Percentiles rank a stretch among this genome's conserved stretches.
Conservation (phyloP, 2,797 vertebrate genomes). For the Varecia variegata region DNA sequence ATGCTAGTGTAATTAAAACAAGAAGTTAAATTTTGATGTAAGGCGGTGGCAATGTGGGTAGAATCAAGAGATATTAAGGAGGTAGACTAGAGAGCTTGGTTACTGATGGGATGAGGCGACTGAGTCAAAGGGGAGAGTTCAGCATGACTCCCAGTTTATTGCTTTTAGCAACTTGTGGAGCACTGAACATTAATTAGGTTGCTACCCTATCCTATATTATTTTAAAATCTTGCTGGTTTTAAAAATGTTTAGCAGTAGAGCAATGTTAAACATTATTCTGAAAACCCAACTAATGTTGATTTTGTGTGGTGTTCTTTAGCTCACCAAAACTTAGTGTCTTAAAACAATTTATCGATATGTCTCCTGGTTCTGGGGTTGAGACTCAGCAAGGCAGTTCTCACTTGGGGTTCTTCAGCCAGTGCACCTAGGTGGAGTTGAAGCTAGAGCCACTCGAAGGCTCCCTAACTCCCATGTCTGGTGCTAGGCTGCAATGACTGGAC, state of each 20-base stretch:
- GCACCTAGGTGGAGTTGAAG: not conserved
- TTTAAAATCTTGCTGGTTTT: conserved; percentile 10
- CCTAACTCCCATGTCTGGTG: not conserved
- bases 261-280: not conserved
- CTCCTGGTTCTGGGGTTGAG: not conserved
- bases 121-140: not conserved
- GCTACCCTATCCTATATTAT: not conserved
- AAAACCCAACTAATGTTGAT: not conserved
- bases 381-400: not conserved
- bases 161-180: conserved; percentile 9
- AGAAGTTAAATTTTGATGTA: not conserved
- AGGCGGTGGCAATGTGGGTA: not conserved
- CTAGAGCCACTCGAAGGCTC: not conserved
- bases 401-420: not conserved
- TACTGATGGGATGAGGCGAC: not conserved
- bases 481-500: not conserved
- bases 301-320: conserved; percentile 9
- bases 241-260: not conserved
- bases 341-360: not conserved
- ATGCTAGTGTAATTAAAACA: not conserved
- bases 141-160: not conserved
- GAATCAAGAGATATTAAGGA: not conserved
- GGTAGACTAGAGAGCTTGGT: not conserved
- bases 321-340: not conserved
- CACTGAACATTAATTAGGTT: not conserved